These are phyloP conservation scores for Pyrgilauda ruficollis DNA, from an alignment of 2,113 vertebrate genomes.

Conservation along the genomic window DNA sequence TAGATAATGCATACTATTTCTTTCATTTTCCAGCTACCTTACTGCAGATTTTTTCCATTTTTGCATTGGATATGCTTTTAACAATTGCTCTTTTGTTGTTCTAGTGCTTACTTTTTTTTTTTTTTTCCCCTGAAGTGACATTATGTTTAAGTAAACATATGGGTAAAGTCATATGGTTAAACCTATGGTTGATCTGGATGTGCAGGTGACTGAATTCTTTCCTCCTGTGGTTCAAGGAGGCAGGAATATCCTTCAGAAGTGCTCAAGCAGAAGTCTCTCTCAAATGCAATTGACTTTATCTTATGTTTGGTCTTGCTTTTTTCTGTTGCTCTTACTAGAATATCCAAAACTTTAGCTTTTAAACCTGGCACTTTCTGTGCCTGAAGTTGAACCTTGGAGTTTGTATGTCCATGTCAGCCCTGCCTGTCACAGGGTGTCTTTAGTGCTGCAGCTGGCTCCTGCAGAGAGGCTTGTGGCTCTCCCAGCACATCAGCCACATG, in stretches of 20 bases:
- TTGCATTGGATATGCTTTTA: neutral
- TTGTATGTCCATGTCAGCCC: neutral
- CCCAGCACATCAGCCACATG: neutral
- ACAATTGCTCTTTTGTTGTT: neutral
- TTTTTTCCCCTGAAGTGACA: neutral
- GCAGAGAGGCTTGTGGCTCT: neutral
- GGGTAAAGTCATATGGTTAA: neutral
- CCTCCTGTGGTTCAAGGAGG: neutral
- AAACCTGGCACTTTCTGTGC: neutral
- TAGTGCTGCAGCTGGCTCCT: neutral
- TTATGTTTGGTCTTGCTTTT: neutral
- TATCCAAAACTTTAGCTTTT: neutral
- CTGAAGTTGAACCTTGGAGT: neutral
- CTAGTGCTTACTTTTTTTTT: fast-evolving
- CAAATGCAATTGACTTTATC: neutral
- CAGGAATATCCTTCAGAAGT: neutral
- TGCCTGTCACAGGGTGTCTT: neutral
- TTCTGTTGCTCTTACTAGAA: neutral
- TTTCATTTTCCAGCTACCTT: neutral
- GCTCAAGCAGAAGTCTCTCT: neutral
- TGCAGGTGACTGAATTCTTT: neutral
- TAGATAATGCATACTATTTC: neutral
- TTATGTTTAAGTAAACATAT: neutral
- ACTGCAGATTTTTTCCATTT: neutral
- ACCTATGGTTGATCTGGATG: neutral